Base-by-base conservation (phyloP, 2,113 vertebrate genomes). In the Fregata magnificens region DNA sequence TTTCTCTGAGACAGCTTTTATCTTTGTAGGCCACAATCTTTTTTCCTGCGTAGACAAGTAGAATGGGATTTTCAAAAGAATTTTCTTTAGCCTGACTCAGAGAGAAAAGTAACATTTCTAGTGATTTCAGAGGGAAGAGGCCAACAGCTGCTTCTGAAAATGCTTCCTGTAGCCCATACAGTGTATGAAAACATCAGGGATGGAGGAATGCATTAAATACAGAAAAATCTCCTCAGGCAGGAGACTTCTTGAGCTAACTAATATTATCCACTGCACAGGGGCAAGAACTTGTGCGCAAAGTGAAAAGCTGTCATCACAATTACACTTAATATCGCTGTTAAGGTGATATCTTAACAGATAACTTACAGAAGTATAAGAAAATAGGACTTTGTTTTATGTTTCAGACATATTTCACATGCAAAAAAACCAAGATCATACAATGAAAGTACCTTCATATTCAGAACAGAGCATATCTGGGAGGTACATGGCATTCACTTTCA, bases 21-120 rank as follows among this genome's bases (percentile, higher is more conserved):
- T 96, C 92, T 91, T 94, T 67, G 20, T 31, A 94, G 55, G n/a
- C 38, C 47, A 74, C 49, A 10, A 5, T 36, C 26, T 32, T 86
- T 85, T 93, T 80, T 52, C 82, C 38, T 82, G 47, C 74, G 61
- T 18, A 93, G 82, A 90, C 74, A 81, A 93, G 63, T 14, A 87
- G 61, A 90, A 74, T 20, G 15, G 34, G 32, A 93, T 89, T 95
- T 94, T 91, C 94, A 95, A 78, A 96, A 84, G 32, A 92, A 71
- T n/a, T 82, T 40, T 53, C 19, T 72, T 84, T 38, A 86, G 16
- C 19, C 6, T 81, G 18, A 88, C 20, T 88, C 45, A 56, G 45
- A 95, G 40, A 89, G 25, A 21, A 72, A 82, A 82, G 80, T 40
- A 88, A 91, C 82, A 82, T 56, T 83, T 70, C 38, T 36, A 42